Evolutionary conservation across 2,113 vertebrate genomes (phyloP).

Genomic region (Esox niger): DNA sequence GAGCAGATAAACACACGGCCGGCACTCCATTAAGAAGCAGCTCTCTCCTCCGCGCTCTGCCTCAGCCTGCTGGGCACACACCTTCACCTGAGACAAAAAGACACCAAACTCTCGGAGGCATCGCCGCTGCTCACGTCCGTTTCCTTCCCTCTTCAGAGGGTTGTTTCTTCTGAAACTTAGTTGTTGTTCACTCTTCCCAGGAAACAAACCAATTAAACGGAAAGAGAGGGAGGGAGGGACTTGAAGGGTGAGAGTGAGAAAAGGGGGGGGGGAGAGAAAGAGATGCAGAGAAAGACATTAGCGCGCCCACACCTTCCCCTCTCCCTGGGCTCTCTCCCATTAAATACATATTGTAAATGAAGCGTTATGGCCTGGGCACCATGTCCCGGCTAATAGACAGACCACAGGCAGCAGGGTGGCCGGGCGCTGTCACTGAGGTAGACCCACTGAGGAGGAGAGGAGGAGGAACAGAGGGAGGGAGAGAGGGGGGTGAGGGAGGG

Average conservation of each 20-base stretch:
- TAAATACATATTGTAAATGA: constrained; percentile 51
- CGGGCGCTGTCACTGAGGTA: constrained; percentile 37
- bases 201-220: constrained; percentile 36
- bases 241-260: background rate
- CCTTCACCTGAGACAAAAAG: constrained; percentile 15
- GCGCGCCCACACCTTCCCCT: constrained; percentile 26
- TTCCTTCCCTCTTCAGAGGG: background rate
- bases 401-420: constrained; percentile 38
- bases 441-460: background rate
- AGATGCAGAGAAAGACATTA: constrained; percentile 20
- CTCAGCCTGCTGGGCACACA: background rate
- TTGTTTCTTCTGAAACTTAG: background rate
- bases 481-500: background rate
- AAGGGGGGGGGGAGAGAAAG: background rate
- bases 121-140: background rate
- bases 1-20: constrained; percentile 68
- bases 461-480: constrained; percentile 27
- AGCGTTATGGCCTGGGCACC: constrained; percentile 37
- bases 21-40: constrained; percentile 5
- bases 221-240: background rate
- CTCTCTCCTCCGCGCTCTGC: background rate
- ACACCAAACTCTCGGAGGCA: constrained; percentile 18
- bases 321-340: constrained; percentile 23
- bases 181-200: constrained; percentile 13
- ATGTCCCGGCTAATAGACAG: constrained; percentile 44